Percentiles rank a stretch among this genome's conserved stretches.
Conservation (phyloP, 2,113 vertebrate species). For the Lathamus discolor region DNA sequence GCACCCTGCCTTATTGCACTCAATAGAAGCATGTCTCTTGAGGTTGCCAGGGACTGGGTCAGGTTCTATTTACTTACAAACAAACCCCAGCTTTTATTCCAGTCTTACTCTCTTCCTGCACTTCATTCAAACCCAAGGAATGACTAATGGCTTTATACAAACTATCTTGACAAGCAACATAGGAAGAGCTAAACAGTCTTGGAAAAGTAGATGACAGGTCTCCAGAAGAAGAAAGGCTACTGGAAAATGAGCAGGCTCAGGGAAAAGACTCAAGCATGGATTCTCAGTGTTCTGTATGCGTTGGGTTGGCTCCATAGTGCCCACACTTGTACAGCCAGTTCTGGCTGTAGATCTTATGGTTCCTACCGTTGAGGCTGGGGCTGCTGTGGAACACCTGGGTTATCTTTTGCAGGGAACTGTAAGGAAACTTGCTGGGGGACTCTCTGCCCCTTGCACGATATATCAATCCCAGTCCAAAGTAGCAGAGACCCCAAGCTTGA, state of each 20-base stretch:
- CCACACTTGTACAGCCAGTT: neutral
- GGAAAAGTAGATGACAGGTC: neutral
- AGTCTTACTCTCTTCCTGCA: neutral
- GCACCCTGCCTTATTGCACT: neutral
- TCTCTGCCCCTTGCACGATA: accelerated
- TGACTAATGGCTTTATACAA: neutral
- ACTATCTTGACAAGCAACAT: neutral
- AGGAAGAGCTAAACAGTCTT: neutral
- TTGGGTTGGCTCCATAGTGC: neutral
- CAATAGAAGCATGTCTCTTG: neutral
- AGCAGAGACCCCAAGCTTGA: neutral
- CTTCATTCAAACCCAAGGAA: neutral
- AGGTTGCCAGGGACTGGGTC: neutral
- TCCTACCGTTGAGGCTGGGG: neutral
- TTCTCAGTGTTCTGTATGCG: neutral
- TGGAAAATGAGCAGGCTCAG: accelerated
- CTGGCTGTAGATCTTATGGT: accelerated
- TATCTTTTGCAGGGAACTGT: neutral
- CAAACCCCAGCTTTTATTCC: neutral
- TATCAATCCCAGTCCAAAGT: neutral
- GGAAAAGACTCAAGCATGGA: accelerated
- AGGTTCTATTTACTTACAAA: neutral
- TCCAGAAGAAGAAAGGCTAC: neutral
- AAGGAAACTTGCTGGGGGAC: neutral
- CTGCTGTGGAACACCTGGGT: neutral